These are phyloP conservation scores for Pipra filicauda DNA, from an alignment of 2,113 vertebrate genomes.

Conservation along the genomic window DNA sequence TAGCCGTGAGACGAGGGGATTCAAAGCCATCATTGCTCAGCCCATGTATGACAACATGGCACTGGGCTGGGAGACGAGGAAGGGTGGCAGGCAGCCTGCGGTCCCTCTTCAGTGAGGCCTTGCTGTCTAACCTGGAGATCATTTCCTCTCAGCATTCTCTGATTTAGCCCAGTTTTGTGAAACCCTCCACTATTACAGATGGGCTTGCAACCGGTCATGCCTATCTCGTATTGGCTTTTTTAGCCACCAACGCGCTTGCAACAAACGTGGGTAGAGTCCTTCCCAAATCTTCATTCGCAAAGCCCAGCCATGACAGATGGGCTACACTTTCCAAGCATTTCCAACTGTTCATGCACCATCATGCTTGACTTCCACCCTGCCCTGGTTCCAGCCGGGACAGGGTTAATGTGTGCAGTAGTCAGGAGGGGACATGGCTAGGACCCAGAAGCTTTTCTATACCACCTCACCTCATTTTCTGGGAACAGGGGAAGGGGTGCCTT, in stretches of 20 bases:
- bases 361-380: background rate
- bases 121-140: background rate
- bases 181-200: background rate
- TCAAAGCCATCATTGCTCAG: background rate
- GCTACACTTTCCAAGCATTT: background rate
- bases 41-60: fast-evolving
- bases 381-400: background rate
- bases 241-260: too few relatives aligned
- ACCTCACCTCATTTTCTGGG: background rate
- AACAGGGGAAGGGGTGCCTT: background rate
- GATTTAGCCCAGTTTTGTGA: background rate
- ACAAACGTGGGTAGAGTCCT: too few relatives aligned
- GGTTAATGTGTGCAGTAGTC: background rate
- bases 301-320: background rate
- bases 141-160: background rate
- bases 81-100: background rate
- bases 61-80: background rate
- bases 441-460: background rate
- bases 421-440: background rate
- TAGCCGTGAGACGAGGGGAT: background rate
- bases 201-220: background rate
- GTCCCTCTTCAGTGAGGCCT: background rate
- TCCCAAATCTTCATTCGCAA: too few relatives aligned
- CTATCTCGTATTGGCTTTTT: too few relatives aligned
- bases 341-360: background rate